A percentile compares a stretch with the other conserved stretches of the same genome.
phyloP scores from a whole-genome alignment of 2,113 vertebrate genomes.

The Nycticorax nycticorax region DNA sequence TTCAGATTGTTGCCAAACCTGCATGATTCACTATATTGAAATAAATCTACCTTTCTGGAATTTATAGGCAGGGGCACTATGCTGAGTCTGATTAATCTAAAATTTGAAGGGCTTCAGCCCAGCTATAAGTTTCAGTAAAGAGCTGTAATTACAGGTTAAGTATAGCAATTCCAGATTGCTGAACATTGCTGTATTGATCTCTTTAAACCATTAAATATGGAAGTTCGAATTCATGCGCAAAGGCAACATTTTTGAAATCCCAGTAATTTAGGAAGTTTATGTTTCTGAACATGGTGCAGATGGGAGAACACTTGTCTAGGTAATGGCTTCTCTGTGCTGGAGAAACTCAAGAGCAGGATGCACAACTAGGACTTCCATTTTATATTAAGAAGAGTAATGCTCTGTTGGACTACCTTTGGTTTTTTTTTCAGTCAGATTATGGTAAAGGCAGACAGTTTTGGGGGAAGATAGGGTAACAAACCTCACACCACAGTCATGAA shows the following conservation, averaged over 20 bases:
- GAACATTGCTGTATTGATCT: constrained; percentile 21
- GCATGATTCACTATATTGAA: background rate
- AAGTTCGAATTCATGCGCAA: constrained; percentile 43
- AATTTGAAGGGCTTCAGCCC: constrained; percentile 47
- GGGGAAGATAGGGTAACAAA: background rate
- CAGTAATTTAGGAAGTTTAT: constrained; percentile 14
- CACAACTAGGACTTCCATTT: background rate
- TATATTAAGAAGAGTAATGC: background rate
- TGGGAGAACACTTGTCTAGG: background rate
- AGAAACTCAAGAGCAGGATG: background rate
- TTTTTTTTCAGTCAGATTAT: background rate
- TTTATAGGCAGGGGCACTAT: background rate
- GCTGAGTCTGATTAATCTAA: constrained; percentile 45
- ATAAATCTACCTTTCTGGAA: constrained; percentile 45
- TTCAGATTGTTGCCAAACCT: constrained; percentile 8
- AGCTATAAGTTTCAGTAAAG: constrained; percentile 45
- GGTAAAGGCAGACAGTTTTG: background rate
- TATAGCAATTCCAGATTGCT: constrained; percentile 16
- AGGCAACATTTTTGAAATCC: constrained; percentile 14
- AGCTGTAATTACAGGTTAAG: constrained; percentile 55
- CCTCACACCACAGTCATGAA: background rate
- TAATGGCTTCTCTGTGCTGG: background rate
- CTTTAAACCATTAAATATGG: constrained; percentile 53
- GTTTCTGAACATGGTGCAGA: background rate
- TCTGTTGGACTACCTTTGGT: background rate